Base-by-base conservation (phyloP, 2,888 invertebrate species). In the Oegoconia quadripuncta region DNA sequence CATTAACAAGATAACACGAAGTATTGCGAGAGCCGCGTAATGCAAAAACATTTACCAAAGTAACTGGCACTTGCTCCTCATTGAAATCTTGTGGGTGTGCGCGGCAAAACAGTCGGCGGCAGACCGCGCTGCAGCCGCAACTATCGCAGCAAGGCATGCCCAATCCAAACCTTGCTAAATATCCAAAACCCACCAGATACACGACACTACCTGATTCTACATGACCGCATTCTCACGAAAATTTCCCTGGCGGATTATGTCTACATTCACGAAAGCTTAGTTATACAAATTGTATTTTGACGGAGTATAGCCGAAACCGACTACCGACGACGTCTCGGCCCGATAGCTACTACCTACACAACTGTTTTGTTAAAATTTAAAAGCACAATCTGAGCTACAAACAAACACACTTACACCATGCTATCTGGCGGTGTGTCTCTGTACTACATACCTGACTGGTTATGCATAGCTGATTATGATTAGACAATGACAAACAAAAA, bases 71-170 rank as follows among this genome's bases (percentile, higher is more conserved):
- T 29, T 58, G 61, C 28, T 56, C 60, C 44, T 53, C 51, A 44
- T 27, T 13, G 16, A 5, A 11, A 13, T 15, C 47, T 54, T 27
- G 13, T 8, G 27, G 6, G 28, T 56, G 61, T 16, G 57, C 47
- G 42, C 79, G 74, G 55, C 82, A 82, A 62, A 82, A 81, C 41
- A 84, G 46, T 44, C 75, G 72, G 30, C 74, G 72, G 52, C 84
- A 84, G 48, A 81, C 67, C 17, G 72, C 71, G 41, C 74, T 64
- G 50, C 84, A 84, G 23, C 73, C 65, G 52, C 82, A 81, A 56
- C 64, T 67, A 41, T 63, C 65, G 26, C 60, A 67, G 41, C 77
- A 74, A 48, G 77, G 81, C 82, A 70, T 64, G n/a, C n/a, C n/a
- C n/a, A 29, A 26, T 47, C 42, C 18, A 38, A n/a, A n/a, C n/a